These are phyloP conservation scores for Pagrus major DNA, from an alignment of 2,113 vertebrate genomes.

Conservation along the genomic window DNA sequence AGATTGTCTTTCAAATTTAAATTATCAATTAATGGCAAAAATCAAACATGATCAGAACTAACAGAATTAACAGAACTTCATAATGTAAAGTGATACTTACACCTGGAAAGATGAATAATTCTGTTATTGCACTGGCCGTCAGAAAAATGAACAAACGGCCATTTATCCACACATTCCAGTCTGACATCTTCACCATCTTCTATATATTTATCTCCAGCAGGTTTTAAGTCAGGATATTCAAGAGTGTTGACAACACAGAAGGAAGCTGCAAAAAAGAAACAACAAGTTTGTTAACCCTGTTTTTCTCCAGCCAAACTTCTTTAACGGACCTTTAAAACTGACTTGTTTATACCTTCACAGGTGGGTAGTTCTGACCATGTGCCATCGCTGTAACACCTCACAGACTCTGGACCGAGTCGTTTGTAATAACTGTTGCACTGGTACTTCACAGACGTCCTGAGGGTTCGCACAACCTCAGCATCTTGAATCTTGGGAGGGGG, in stretches of 20 bases:
- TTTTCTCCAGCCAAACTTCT: not conserved
- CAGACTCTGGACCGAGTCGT: constrained; percentile 15
- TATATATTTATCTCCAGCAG: not conserved
- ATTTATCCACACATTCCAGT: not conserved
- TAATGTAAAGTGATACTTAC: constrained; percentile 51
- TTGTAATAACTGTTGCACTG: fast-evolving
- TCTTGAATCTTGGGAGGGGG: fast-evolving
- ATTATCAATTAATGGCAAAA: too few relatives aligned
- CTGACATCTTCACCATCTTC: fast-evolving
- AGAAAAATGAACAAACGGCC: fast-evolving
- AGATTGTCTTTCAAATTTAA: too few relatives aligned
- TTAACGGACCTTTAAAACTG: fast-evolving
- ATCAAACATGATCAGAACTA: too few relatives aligned
- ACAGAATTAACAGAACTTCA: too few relatives aligned
- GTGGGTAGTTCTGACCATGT: constrained; percentile 21
- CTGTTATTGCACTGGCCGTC: fast-evolving
- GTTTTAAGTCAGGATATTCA: fast-evolving
- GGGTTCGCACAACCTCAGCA: fast-evolving
- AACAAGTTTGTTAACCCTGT: not conserved
- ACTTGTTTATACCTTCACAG: constrained; percentile 54
- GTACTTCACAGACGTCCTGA: not conserved
- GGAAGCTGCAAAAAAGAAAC: constrained; percentile 14
- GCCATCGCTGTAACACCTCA: constrained; percentile 22
- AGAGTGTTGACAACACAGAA: constrained; percentile 7
- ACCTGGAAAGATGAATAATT: fast-evolving